Evolutionary conservation across 2,113 vertebrate genomes (phyloP).

Genomic region (Ranitomeya imitator): DNA sequence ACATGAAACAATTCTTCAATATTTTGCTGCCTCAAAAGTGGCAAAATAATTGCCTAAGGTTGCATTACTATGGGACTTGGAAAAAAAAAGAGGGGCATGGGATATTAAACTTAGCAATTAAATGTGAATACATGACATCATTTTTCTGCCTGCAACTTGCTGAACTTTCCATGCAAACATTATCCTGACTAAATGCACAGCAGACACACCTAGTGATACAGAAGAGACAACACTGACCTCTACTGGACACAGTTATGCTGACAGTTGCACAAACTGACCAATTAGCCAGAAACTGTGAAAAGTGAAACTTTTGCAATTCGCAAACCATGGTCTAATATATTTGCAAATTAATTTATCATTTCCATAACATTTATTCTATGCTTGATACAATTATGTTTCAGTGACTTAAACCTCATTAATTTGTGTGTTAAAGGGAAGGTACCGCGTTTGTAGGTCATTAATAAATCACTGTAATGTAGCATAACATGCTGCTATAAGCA

Average conservation of each 20-base stretch:
- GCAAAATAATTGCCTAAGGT: background rate
- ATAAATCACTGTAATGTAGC: no score
- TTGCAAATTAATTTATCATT: no score
- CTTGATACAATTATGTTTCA: no score
- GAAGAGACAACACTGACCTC: constrained; percentile 22
- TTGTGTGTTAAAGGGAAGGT: no score
- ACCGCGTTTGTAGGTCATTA: no score
- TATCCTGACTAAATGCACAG: background rate
- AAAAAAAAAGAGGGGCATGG: background rate
- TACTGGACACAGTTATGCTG: background rate
- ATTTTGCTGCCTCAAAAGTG: background rate
- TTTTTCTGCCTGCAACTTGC: background rate
- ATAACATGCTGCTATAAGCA: no score
- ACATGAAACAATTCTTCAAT: background rate
- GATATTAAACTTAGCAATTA: background rate
- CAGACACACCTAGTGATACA: constrained; percentile 36
- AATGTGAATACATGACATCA: background rate
- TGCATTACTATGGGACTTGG: background rate
- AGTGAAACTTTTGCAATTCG: background rate
- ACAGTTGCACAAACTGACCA: background rate
- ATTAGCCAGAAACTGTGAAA: background rate
- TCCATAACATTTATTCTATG: no score
- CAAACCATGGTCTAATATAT: no score
- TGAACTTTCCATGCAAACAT: constrained; percentile 6
- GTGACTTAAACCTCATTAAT: no score